Evolutionary conservation across 2,888 invertebrate species (phyloP).

Genomic region (Ferrisia virgata): DNA sequence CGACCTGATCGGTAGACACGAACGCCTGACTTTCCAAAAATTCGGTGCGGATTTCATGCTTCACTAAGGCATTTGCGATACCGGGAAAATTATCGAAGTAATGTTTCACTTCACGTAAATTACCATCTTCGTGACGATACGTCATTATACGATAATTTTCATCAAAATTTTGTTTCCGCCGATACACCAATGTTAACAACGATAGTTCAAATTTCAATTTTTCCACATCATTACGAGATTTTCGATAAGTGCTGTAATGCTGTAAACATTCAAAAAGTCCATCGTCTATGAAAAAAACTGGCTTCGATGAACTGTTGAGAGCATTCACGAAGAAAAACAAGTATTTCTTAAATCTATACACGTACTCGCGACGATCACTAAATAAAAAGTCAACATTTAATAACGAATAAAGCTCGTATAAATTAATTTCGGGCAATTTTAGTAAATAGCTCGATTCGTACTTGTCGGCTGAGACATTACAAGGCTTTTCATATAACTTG

Average conservation of each 20-base stretch:
- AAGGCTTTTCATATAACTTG: neutral
- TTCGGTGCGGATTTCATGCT: neutral
- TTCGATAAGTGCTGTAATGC: neutral
- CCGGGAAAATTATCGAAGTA: conserved; percentile 17
- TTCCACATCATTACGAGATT: neutral
- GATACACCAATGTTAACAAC: conserved; percentile 7
- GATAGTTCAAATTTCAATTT: neutral
- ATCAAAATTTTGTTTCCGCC: neutral
- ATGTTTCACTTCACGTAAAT: neutral
- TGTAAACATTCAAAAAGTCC: conserved; percentile 23
- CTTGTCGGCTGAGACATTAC: neutral
- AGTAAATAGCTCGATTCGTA: neutral
- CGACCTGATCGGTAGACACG: neutral
- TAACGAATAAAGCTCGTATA: conserved; percentile 17
- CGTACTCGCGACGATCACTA: neutral
- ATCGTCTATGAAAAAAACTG: conserved; percentile 31
- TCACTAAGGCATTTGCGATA: neutral
- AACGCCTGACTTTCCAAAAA: neutral
- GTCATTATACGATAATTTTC: neutral
- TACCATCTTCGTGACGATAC: neutral
- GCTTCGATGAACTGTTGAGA: neutral
- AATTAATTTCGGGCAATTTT: conserved; percentile 19
- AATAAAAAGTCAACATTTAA: neutral
- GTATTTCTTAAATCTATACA: conserved; percentile 19
- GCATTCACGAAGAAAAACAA: conserved; percentile 25